phyloP scores from a whole-genome alignment of 1,140 invertebrate genomes.

The Aphelinus certus region DNA sequence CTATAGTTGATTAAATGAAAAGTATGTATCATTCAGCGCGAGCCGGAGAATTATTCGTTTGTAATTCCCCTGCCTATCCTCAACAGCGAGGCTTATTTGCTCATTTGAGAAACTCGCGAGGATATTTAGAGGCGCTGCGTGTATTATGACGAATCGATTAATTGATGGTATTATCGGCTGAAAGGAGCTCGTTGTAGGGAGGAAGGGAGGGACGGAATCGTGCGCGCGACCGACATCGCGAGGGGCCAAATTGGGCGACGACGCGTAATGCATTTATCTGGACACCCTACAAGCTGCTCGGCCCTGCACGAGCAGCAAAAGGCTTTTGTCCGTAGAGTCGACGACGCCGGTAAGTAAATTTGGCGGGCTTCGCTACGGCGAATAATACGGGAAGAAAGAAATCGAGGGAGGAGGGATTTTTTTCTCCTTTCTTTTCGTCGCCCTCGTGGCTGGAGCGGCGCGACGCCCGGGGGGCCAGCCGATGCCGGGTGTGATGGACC shows the following conservation, averaged over 20 bases:
- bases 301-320: conserved; percentile 35
- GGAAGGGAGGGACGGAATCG: not conserved
- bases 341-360: conserved; percentile 59
- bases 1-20: no score
- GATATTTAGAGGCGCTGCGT: no score
- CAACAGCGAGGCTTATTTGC: no score
- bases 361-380: conserved; percentile 54
- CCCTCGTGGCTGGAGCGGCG: not conserved
- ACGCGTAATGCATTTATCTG: conserved; percentile 53
- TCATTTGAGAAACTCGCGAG: no score
- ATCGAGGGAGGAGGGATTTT: conserved; percentile 32
- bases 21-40: no score
- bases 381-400: conserved; percentile 35
- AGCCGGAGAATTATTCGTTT: no score
- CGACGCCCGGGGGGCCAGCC: no score
- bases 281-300: conserved; percentile 50
- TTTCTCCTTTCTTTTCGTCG: not conserved
- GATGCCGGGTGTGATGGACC: no score
- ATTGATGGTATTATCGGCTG: not conserved
- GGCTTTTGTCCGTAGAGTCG: not conserved
- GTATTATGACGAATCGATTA: conserved; percentile 34
- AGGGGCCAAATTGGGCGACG: not conserved
- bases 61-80: no score
- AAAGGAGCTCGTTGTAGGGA: not conserved
- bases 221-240: not conserved